Percentiles rank a stretch among this genome's conserved stretches.
Conservation (phyloP, 2,797 vertebrate species). For the Garrulus glandarius region DNA sequence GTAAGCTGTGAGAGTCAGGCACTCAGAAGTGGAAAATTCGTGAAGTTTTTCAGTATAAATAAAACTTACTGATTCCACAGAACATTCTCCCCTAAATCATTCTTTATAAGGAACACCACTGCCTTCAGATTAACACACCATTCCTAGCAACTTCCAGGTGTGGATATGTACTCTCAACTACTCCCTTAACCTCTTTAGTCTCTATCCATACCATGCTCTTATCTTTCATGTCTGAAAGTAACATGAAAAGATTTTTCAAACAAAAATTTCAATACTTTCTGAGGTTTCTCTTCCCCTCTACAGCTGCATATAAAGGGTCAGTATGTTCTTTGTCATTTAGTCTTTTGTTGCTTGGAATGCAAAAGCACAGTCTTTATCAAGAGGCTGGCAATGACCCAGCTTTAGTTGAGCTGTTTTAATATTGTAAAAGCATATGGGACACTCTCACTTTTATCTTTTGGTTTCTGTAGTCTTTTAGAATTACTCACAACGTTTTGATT, state of each 20-base stretch:
- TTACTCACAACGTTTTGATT: background rate
- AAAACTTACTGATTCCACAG: background rate
- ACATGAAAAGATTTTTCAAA: background rate
- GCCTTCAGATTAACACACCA: background rate
- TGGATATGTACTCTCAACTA: accelerated
- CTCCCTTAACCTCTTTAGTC: background rate
- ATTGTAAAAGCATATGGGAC: background rate
- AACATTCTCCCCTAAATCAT: background rate
- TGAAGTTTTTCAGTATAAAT: background rate
- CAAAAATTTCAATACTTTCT: background rate
- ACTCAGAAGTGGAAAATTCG: background rate
- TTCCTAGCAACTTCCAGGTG: background rate
- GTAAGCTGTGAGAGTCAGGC: background rate
- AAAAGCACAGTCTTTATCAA: background rate
- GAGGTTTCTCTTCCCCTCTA: background rate
- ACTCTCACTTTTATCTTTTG: background rate
- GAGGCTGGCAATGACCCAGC: background rate
- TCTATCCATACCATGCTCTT: background rate
- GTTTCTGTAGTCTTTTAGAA: conserved; percentile 5
- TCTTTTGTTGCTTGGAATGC: background rate
- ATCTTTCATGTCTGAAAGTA: background rate
- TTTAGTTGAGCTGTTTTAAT: background rate
- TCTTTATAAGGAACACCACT: background rate
- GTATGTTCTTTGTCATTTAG: background rate
- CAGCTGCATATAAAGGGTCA: background rate